phyloP scores from a whole-genome alignment of 2,113 vertebrate genomes.

The Syngnathus scovelli region DNA sequence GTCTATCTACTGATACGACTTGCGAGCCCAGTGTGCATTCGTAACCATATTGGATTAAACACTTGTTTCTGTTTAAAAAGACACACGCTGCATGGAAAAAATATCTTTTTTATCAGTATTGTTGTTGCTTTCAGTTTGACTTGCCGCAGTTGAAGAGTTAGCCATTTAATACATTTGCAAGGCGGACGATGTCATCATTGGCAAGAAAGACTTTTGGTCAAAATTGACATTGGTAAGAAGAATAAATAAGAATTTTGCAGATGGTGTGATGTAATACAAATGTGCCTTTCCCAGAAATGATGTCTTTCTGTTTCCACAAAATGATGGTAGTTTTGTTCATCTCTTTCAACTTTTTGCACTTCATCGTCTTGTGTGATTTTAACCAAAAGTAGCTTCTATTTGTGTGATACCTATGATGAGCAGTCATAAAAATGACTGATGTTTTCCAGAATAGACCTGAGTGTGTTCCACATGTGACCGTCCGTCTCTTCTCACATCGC shows the following conservation, averaged over 20 bases:
- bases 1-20: slow-evolving; percentile 45
- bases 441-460: slow-evolving; percentile 12
- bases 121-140: not conserved
- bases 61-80: not conserved
- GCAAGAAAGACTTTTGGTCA: not conserved
- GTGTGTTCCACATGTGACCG: slow-evolving; percentile 1
- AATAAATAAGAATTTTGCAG: not conserved
- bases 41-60: not conserved
- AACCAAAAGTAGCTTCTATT: not conserved
- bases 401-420: not conserved
- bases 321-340: not conserved
- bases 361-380: not conserved
- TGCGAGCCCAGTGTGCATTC: slow-evolving; percentile 31
- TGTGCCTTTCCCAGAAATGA: not conserved
- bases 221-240: not conserved
- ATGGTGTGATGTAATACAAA: not conserved
- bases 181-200: not conserved
- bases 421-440: not conserved
- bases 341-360: not conserved
- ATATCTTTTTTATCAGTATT: not conserved
- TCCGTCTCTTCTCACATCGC: slow-evolving; percentile 32
- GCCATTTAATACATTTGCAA: not conserved
- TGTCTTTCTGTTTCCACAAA: not conserved
- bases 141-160: not conserved
- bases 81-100: not conserved